A percentile compares a stretch with the other conserved stretches of the same genome.
Evolutionary conservation across 2,888 invertebrate genomes (phyloP).

Genomic region (Onchidella celtica): DNA sequence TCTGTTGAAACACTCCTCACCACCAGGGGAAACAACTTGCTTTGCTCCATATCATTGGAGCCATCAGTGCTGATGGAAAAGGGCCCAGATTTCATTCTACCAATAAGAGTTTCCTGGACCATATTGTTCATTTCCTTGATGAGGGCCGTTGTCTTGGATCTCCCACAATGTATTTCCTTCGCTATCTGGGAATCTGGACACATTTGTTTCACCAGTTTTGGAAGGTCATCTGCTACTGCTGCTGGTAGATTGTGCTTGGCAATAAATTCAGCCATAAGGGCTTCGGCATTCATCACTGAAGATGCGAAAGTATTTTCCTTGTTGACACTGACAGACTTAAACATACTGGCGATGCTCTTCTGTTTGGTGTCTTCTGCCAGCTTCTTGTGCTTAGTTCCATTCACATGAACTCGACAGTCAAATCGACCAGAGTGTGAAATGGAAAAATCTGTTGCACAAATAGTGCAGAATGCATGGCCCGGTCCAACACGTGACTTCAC

Average conservation of each 20-base stretch:
- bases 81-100: background rate
- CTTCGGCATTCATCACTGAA: background rate
- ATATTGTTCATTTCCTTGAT: background rate
- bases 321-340: background rate
- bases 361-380: background rate
- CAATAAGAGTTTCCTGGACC: background rate
- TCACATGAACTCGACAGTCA: background rate
- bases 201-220: slow-evolving; percentile 3
- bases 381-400: background rate
- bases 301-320: background rate
- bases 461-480: background rate
- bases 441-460: background rate
- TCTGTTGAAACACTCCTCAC: slow-evolving; percentile 1
- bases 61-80: slow-evolving; percentile 7
- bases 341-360: background rate
- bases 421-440: slow-evolving; percentile 3
- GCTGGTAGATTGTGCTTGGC: background rate
- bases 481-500: slow-evolving; percentile 3
- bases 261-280: slow-evolving; percentile 5
- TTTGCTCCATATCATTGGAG: background rate
- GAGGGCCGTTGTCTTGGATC: slow-evolving; percentile 2
- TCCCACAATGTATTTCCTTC: slow-evolving; percentile 2
- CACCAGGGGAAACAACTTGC: background rate
- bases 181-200: slow-evolving; percentile 5
- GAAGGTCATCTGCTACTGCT: slow-evolving; percentile 7